These are phyloP conservation scores for Drosophila sproati DNA, from an alignment of 1,140 invertebrate genomes.

Conservation along the genomic window DNA sequence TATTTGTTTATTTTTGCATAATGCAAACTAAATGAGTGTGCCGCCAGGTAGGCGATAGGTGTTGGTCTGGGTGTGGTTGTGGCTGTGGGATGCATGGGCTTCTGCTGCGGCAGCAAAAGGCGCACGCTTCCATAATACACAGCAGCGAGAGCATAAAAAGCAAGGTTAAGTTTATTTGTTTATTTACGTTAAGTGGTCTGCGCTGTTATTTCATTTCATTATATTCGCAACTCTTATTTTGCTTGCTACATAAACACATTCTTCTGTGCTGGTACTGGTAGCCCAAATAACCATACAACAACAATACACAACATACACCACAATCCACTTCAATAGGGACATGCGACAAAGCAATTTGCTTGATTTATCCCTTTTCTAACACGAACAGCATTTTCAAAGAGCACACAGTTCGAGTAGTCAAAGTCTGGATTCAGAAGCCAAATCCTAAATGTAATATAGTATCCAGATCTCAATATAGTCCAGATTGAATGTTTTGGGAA, in stretches of 20 bases:
- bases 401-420: no score
- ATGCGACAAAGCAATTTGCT: no score
- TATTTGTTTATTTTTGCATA: conserved; percentile 26
- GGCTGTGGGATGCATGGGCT: neutral
- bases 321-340: no score
- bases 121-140: conserved; percentile 19
- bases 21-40: conserved; percentile 26
- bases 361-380: no score
- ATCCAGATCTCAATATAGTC: no score
- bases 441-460: no score
- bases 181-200: conserved; percentile 48
- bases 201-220: conserved; percentile 38
- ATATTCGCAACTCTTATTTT: conserved; percentile 8
- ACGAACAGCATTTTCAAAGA: no score
- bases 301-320: no score
- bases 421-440: no score
- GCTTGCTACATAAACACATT: neutral
- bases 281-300: no score
- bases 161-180: conserved; percentile 40
- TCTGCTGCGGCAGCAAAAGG: conserved; percentile 22
- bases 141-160: conserved; percentile 9
- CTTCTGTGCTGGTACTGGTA: no score
- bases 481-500: no score
- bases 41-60: neutral
- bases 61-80: neutral